Base-by-base conservation (phyloP, 2,888 invertebrate species). In the Pseudococcus longispinus region DNA sequence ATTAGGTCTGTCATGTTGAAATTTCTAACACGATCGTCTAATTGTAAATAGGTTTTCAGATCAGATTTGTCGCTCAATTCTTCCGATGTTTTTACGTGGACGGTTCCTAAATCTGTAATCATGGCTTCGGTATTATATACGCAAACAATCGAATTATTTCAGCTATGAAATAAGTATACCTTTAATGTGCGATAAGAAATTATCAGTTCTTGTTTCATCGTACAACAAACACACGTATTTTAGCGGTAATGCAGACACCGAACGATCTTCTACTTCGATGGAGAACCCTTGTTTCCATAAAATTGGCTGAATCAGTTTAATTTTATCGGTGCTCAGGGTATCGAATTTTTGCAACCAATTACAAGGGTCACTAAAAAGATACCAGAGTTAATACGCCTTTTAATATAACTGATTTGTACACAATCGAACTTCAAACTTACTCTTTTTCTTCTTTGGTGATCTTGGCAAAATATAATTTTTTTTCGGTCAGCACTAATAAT, bases 261-360 rank as follows among this genome's bases (percentile, higher is more conserved):
- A 18, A 70, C 51, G 87, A 20, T 84, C 84, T n/a, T 83, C 87
- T 9, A 46, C 42, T 84, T 87, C 83, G 13, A 87, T 46, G 26
- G 65, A 87, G 13, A 87, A 60, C n/a, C 83, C 87, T 74, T 87
- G 87, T 32, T 87, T 87, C 26, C 87, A 84, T 26, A 70, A 46
- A 51, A 87, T 74, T 15, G 74, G 83, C n/a, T 84, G 44, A 15
- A 87, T 87, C 46, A 83, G 65, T 84, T 87, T 87, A 18, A 87
- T 83, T 46, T 84, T 87, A 26, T 84, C 84, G 0, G 44, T 46
- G 26, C 37, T 46, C n/a, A 70, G 46, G 42, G 11, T 83, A 11
- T 87, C 87, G 20, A 37, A 87, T 20, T 87, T 87, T 51, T 87
- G 83, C 26, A 87, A 51, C 87, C 87, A 87, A 15, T 42, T 46